phyloP scores from a whole-genome alignment of 2,797 vertebrate genomes.

The Eidolon dupreanum region DNA sequence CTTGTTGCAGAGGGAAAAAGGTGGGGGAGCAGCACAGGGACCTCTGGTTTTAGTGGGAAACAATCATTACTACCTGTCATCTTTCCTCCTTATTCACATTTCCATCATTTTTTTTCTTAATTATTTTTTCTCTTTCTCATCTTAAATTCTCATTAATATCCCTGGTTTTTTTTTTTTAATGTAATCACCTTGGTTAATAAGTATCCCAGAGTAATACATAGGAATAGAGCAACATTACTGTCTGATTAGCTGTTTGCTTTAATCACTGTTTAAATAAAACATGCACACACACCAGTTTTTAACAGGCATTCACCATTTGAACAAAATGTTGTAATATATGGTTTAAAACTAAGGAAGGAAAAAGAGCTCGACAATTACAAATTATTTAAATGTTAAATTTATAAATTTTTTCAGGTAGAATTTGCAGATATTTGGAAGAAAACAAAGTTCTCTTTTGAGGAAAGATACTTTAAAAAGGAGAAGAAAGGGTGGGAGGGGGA shows the following conservation, averaged over 20 bases:
- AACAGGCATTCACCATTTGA: not conserved
- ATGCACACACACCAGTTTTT: not conserved
- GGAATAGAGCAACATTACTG: not conserved
- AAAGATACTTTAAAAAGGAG: not conserved
- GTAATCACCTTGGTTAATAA: not conserved
- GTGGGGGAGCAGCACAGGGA: not conserved
- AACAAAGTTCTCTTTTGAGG: not conserved
- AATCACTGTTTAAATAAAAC: not conserved
- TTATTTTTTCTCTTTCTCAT: not conserved
- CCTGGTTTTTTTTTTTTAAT: not conserved
- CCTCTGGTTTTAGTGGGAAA: not conserved
- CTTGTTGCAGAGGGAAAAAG: not conserved
- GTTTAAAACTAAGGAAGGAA: not conserved
- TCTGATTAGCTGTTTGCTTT: conserved; percentile 16
- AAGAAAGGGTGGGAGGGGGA: not conserved
- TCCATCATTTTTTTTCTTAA: not conserved
- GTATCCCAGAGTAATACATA: not conserved
- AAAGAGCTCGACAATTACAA: not conserved
- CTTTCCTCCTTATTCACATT: not conserved
- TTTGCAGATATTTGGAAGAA: not conserved
- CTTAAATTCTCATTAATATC: not conserved
- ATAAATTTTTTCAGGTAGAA: not conserved
- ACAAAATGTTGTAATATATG: not conserved
- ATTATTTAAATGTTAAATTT: not conserved
- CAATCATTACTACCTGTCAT: no score